These are phyloP conservation scores for Apostichopus californicus DNA, from an alignment of 35 echinoderm and acorn worm genomes.

Conservation along the genomic window DNA sequence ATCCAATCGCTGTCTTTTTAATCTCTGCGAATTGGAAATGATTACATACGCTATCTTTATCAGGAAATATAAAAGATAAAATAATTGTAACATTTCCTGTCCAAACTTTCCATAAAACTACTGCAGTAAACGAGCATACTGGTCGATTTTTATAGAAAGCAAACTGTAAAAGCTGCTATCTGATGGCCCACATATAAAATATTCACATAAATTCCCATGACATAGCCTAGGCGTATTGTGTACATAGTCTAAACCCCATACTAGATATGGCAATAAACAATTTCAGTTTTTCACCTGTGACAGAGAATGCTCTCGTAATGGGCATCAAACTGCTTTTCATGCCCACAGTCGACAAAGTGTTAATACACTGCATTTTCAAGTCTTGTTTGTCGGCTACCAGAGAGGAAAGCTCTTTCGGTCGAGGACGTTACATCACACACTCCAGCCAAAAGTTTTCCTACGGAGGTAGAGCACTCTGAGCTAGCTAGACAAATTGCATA, in stretches of 20 bases:
- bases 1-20: neutral
- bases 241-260: neutral
- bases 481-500: no score
- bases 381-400: no score
- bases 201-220: neutral
- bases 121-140: neutral
- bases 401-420: no score
- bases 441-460: no score
- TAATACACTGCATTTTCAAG: neutral
- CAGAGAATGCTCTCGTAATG: neutral
- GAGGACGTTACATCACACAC: no score
- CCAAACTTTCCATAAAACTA: neutral
- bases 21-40: no score
- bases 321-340: neutral
- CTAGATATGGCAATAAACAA: neutral
- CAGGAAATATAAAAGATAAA: no score
- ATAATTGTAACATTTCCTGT: neutral
- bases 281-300: neutral
- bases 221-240: neutral
- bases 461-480: no score
- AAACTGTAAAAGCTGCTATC: neutral
- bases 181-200: neutral
- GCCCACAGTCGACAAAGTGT: neutral
- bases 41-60: no score
- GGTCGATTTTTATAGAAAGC: no score